Conservation (phyloP, 1,140 invertebrate genomes). For the Drosophila kikkawai region DNA sequence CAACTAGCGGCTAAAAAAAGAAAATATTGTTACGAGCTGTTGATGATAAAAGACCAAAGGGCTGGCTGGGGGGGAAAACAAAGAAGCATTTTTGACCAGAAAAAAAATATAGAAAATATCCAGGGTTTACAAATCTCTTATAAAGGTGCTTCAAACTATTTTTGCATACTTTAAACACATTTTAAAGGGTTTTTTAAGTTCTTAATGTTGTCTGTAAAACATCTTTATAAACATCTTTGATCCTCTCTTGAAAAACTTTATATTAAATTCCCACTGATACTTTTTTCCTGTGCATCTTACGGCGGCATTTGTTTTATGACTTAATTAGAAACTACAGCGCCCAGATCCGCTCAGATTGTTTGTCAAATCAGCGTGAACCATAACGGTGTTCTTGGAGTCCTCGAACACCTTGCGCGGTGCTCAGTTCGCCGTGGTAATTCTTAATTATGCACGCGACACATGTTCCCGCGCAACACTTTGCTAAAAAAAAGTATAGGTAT, state of each 20-base stretch:
- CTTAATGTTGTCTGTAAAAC: too few species aligned
- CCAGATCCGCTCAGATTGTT: slow-evolving; percentile 33
- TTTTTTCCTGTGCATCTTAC: slow-evolving; percentile 20
- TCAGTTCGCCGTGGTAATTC: slow-evolving; percentile 20
- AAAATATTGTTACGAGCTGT: slow-evolving; percentile 73
- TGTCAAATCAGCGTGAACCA: slow-evolving; percentile 73
- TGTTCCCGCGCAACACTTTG: slow-evolving; percentile 62
- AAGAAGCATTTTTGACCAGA: neutral
- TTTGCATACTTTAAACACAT: too few species aligned
- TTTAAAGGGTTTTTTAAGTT: too few species aligned
- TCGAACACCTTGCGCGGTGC: slow-evolving; percentile 12
- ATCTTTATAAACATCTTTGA: too few species aligned
- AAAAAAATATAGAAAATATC: too few species aligned
- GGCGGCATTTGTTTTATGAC: slow-evolving; percentile 72
- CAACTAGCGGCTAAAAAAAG: slow-evolving; percentile 18
- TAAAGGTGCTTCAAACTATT: too few species aligned
- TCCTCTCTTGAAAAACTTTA: neutral
- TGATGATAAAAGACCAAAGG: slow-evolving; percentile 58
- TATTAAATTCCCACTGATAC: neutral
- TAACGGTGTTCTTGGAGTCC: slow-evolving; percentile 38
- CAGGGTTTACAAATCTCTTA: too few species aligned
- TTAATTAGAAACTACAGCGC: slow-evolving; percentile 68
- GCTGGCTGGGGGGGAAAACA: neutral
- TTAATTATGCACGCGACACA: slow-evolving; percentile 80
- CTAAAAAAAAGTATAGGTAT: neutral